These are phyloP conservation scores for Drusus annulatus DNA, from an alignment of 1,140 invertebrate species.

Conservation along the genomic window DNA sequence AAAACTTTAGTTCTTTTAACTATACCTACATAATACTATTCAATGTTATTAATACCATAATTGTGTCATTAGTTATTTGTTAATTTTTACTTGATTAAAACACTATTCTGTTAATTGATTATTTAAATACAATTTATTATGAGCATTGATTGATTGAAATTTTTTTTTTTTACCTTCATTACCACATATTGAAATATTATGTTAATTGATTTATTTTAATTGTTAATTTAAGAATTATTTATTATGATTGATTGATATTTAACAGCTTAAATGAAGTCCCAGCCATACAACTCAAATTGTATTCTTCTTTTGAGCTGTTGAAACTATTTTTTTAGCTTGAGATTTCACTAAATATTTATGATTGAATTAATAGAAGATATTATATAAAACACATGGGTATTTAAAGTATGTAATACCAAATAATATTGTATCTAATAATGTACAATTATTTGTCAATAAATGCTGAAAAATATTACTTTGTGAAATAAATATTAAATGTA, in stretches of 20 bases:
- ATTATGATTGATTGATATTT: background rate
- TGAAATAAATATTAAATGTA: constrained; percentile 60
- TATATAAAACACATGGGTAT: constrained; percentile 11
- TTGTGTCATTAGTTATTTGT: too few species aligned
- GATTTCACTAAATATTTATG: background rate
- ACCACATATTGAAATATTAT: too few species aligned
- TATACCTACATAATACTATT: too few species aligned
- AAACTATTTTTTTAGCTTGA: constrained; percentile 13
- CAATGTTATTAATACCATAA: too few species aligned
- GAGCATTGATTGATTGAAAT: too few species aligned
- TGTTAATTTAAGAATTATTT: too few species aligned
- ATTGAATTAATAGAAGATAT: constrained; percentile 10
- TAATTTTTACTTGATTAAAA: too few species aligned
- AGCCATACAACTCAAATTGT: constrained; percentile 52
- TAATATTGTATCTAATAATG: constrained; percentile 42
- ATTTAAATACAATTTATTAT: too few species aligned
- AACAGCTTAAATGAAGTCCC: constrained; percentile 46
- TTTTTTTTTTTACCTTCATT: too few species aligned
- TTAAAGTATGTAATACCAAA: constrained; percentile 24
- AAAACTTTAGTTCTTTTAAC: too few species aligned
- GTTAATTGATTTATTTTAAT: too few species aligned
- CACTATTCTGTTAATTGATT: too few species aligned
- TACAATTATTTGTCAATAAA: constrained; percentile 56
- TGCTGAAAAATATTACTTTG: constrained; percentile 55
- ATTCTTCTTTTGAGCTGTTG: constrained; percentile 41